Evolutionary conservation across 2,888 invertebrate species (phyloP), one percentile per base, ranked within the genome.

Genomic region (Drosophila kokeensis): DNA sequence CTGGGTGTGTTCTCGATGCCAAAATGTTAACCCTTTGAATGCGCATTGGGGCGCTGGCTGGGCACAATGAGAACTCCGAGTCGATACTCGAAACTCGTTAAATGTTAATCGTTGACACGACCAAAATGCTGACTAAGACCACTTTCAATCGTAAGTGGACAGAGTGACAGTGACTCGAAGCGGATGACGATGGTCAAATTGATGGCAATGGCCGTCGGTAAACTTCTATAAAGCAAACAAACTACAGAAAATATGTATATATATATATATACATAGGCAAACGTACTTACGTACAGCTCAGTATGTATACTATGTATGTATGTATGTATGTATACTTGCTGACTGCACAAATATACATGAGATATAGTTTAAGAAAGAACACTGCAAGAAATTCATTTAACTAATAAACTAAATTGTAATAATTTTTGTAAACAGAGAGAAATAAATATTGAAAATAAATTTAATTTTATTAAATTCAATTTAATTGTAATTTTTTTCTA

Each of bases 91-190:
- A 73, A 65, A 77, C 73, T 87, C 85, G 85, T 85, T 85, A 87
- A 85, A 89, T 85, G 90, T 81, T 87, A 89, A 89, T 87, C 85
- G 84, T 66, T 87, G 85, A 84, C 84, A 89, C 87, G 83, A 85
- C 88, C 88, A 68, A 87, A 87, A 69, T 73, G 89, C 81, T 84
- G 89, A 88, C 83, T 88, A 88, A 81, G 69, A 71, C 64, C 65
- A 69, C 63, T 54, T 69, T 62, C 73, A 79, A 65, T 64, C 61
- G 58, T 69, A 57, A 58, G 62, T 72, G 64, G 64, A 69, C 59
- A 50, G 27, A 54, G n/a, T 32, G 69, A 58, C 66, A 68, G 65
- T 50, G 72, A 68, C 72, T 59, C 27, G 38, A 45, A 50, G 38
- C 60, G 63, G 42, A 68, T 70, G 78, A 69, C 65, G 55, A 42